Percentiles rank a stretch among this genome's conserved stretches.
Evolutionary conservation across 2,888 invertebrate genomes (phyloP).

Genomic region (Agriopis leucophaearia): DNA sequence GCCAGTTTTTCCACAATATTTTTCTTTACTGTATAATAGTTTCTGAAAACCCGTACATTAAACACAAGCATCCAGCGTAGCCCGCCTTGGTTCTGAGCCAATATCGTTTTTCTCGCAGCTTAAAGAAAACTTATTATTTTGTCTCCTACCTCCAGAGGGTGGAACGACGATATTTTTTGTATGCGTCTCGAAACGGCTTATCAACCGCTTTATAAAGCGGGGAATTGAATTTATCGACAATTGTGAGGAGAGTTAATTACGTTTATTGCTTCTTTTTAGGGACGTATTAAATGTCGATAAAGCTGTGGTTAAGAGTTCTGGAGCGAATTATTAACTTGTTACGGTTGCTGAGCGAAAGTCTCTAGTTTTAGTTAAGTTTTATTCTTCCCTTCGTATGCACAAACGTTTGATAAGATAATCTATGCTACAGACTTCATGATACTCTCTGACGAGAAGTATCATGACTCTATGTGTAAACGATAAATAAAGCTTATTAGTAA

Average conservation of each 20-base stretch:
- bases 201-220: conserved; percentile 41
- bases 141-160: conserved; percentile 44
- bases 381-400: too few relatives aligned
- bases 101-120: conserved; percentile 48
- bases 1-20: conserved; percentile 1
- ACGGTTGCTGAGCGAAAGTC: neutral
- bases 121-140: conserved; percentile 51
- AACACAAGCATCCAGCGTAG: conserved; percentile 41
- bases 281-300: conserved; percentile 22
- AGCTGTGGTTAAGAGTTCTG: neutral
- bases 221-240: conserved; percentile 38
- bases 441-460: neutral
- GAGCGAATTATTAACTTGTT: conserved; percentile 8
- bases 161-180: conserved; percentile 42
- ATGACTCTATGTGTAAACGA: too few relatives aligned
- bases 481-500: too few relatives aligned
- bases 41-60: conserved; percentile 41
- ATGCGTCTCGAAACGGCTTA: conserved; percentile 41
- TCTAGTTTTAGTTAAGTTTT: neutral
- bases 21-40: conserved; percentile 22
- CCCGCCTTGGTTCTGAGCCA: conserved; percentile 47
- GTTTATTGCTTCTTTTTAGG: conserved; percentile 26
- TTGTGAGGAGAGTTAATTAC: conserved; percentile 34
- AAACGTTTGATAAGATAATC: too few relatives aligned
- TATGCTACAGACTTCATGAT: neutral